Conservation (phyloP, 1,140 invertebrate genomes). For the Drosophila bipectinata region DNA sequence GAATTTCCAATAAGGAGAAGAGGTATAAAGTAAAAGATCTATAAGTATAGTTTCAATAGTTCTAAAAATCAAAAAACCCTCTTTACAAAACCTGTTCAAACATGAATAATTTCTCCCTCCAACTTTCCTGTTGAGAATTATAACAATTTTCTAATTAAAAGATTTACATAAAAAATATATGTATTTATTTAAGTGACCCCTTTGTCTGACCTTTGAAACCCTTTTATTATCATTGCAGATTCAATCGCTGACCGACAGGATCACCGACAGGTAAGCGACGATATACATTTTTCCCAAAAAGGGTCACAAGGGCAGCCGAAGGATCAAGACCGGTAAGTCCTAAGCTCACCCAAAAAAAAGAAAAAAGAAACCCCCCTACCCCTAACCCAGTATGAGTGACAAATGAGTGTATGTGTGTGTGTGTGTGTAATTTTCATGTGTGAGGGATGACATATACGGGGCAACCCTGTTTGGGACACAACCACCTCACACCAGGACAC, state of each 20-base stretch:
- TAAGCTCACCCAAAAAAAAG: neutral
- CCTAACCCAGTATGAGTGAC: conserved; percentile 1
- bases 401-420: conserved; percentile 5
- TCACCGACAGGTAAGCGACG: neutral
- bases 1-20: no score
- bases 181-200: neutral
- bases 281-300: neutral
- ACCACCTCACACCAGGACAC: conserved; percentile 41
- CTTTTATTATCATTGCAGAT: neutral
- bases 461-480: conserved; percentile 40
- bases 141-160: no score
- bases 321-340: conserved; percentile 5
- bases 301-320: neutral
- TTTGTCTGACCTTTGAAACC: neutral
- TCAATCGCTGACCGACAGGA: neutral
- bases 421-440: neutral
- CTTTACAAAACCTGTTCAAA: no score
- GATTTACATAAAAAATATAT: no score
- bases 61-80: no score
- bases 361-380: neutral
- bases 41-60: no score
- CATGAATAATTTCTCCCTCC: no score
- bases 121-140: no score
- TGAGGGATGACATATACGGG: conserved; percentile 30
- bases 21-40: no score